These are phyloP conservation scores for Nemurella pictetii DNA, from an alignment of 2,888 invertebrate species.

Conservation along the genomic window DNA sequence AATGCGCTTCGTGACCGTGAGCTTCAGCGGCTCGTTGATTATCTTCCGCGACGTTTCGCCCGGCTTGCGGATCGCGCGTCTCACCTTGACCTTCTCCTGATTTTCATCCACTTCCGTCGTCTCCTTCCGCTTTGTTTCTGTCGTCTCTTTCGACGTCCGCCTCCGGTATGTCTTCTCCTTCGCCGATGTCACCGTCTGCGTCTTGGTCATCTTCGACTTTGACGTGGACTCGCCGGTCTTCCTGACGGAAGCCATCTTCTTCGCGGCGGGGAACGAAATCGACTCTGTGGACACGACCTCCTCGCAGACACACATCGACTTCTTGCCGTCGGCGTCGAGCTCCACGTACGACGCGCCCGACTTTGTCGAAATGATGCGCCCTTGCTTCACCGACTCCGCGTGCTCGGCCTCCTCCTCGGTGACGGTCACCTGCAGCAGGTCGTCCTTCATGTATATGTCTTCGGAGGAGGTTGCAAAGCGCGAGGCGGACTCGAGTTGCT, in stretches of 20 bases:
- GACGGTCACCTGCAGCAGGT: conserved; percentile 53
- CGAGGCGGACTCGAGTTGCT: conserved; percentile 14
- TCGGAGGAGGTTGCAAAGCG: conserved; percentile 46
- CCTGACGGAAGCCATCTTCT: conserved; percentile 2
- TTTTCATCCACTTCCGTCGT: not conserved
- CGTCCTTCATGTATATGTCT: conserved; percentile 54
- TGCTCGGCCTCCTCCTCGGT: conserved; percentile 42
- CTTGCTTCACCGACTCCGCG: conserved; percentile 9
- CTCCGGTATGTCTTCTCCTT: conserved; percentile 3
- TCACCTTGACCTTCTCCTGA: conserved; percentile 3
- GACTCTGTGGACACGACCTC: conserved; percentile 37
- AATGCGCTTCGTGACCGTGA: conserved; percentile 29
- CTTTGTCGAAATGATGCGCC: conserved; percentile 36
- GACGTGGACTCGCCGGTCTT: not conserved
- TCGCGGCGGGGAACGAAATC: conserved; percentile 19
- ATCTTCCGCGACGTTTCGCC: conserved; percentile 11
- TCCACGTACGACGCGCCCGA: conserved; percentile 41
- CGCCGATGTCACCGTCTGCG: not conserved
- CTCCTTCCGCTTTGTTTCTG: not conserved
- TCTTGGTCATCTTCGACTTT: not conserved
- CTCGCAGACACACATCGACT: conserved; percentile 41
- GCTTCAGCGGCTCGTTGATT: conserved; percentile 9
- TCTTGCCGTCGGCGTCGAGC: conserved; percentile 33
- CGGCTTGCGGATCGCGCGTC: not conserved
- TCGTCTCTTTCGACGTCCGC: not conserved